These are phyloP conservation scores for Sinotaia quadrata DNA, from an alignment of 2,888 invertebrate genomes.

Conservation along the genomic window DNA sequence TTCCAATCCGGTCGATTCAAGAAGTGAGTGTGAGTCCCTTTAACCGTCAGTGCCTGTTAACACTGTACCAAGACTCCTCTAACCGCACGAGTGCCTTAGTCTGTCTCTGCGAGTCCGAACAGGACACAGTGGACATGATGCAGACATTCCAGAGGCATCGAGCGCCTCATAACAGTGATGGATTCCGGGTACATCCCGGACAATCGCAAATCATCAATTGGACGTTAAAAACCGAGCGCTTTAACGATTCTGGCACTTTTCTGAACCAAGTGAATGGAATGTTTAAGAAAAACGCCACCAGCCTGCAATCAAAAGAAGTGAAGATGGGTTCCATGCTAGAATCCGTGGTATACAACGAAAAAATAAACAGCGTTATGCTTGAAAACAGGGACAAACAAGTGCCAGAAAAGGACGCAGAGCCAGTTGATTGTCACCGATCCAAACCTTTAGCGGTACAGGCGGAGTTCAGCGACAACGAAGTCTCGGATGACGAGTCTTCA, in stretches of 20 bases:
- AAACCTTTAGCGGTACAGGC: conserved; percentile 35
- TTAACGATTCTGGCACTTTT: too few relatives aligned
- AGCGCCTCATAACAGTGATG: conserved; percentile 23
- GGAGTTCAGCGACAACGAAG: conserved; percentile 9
- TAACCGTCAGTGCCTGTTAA: conserved; percentile 31
- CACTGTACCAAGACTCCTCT: conserved; percentile 29
- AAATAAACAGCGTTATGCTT: background rate
- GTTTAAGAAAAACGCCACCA: too few relatives aligned
- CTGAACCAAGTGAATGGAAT: conserved; percentile 3
- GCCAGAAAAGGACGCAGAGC: conserved; percentile 9
- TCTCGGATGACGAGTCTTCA: conserved; percentile 30
- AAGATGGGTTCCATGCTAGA: too few relatives aligned
- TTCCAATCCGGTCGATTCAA: conserved; percentile 26
- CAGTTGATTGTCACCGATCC: conserved; percentile 16
- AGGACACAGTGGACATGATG: conserved; percentile 20
- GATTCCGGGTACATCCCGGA: conserved; percentile 15
- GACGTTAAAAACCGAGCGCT: conserved; percentile 28
- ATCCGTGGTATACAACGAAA: too few relatives aligned
- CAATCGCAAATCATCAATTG: conserved; percentile 29
- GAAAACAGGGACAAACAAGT: conserved; percentile 14
- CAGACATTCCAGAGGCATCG: conserved; percentile 17
- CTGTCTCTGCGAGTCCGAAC: conserved; percentile 19
- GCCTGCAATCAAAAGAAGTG: too few relatives aligned
- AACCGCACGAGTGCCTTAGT: conserved; percentile 14
- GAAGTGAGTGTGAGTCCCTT: conserved; percentile 33